Base-by-base conservation (phyloP, 2,888 invertebrate genomes). In the Conistra vaccinii region DNA sequence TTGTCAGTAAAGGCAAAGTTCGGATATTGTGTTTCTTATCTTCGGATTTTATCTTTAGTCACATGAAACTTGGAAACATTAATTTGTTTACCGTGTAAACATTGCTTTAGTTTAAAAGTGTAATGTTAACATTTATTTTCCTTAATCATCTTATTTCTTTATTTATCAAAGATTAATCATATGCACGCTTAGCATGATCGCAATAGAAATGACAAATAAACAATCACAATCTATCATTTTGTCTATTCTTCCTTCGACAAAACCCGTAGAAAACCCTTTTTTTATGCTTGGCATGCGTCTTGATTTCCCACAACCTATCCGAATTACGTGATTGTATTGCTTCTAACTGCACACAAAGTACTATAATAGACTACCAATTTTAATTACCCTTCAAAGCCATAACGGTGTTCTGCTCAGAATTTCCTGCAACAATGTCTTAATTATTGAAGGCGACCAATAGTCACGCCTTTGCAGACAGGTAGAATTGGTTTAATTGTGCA, bases 401-500 rank as follows among this genome's bases (percentile, higher is more conserved):
- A 55, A 26, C 26, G 29, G 10, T 42, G 61, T 57, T 70, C 4
- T 32, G 29, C 35, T 39, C 65, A 42, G 29, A 78, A 72, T 68
- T 76, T 53, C 62, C 66, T 35, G 63, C 17, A 73, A 74, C 74
- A 82, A 77, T 85, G 78, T 73, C 83, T 70, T 85, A 81, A 84
- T 81, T 88, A 88, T 76, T 61, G 73, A 68, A 62, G 65, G 70
- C 65, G 48, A 68, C 73, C 70, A 20, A 82, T 77, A 88, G 88
- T 85, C 88, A 87, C 87, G 85, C 66, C 23, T 66, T 78, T 5
- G 45, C 48, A n/a, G 87, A 81, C 86, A 87, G 89, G 84, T 87
- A 71, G 80, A 84, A 89, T 85, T 87, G 81, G 73, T 88, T 80
- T 88, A 87, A 87, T 87, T 87, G 88, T 84, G 63, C 86, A 80